A percentile compares a stretch with the other conserved stretches of the same genome.
phyloP scores from a whole-genome alignment of 2,888 invertebrate species.

The Orgyia antiqua region DNA sequence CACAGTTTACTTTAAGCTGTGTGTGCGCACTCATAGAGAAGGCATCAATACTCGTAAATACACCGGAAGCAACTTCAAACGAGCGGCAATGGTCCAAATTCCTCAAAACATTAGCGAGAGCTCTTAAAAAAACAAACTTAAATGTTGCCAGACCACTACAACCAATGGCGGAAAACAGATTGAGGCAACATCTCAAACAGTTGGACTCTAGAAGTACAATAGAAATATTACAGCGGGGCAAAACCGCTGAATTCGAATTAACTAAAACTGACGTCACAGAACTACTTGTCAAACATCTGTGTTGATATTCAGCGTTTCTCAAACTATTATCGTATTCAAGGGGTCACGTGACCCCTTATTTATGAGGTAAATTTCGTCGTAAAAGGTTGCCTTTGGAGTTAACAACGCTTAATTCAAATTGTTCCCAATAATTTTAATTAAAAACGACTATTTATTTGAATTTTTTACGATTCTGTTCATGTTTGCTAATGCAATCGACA shows the following conservation, averaged over 20 bases:
- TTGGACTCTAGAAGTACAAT: constrained; percentile 58
- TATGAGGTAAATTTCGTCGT: background rate
- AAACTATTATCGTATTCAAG: background rate
- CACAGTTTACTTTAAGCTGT: constrained; percentile 60
- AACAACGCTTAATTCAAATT: constrained; percentile 9
- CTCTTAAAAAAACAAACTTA: constrained; percentile 51
- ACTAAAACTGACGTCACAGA: constrained; percentile 54
- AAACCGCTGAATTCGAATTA: constrained; percentile 56
- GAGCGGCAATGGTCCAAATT: constrained; percentile 76
- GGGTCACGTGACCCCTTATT: background rate
- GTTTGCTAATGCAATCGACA: no score
- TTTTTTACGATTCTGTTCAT: constrained; percentile 1
- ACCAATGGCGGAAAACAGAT: constrained; percentile 38
- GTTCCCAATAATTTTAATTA: constrained; percentile 11
- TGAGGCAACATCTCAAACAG: constrained; percentile 50
- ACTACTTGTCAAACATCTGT: constrained; percentile 53
- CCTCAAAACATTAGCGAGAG: constrained; percentile 69
- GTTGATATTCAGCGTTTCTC: constrained; percentile 38
- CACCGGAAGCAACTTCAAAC: constrained; percentile 60
- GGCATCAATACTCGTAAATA: constrained; percentile 48
- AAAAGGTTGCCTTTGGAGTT: background rate
- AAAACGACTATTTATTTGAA: constrained; percentile 3
- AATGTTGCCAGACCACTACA: constrained; percentile 47
- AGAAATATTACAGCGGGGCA: constrained; percentile 62
- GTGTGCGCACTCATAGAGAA: constrained; percentile 58